Evolutionary conservation across 1,140 invertebrate genomes (phyloP).

Genomic region (Drosophila sp.): DNA sequence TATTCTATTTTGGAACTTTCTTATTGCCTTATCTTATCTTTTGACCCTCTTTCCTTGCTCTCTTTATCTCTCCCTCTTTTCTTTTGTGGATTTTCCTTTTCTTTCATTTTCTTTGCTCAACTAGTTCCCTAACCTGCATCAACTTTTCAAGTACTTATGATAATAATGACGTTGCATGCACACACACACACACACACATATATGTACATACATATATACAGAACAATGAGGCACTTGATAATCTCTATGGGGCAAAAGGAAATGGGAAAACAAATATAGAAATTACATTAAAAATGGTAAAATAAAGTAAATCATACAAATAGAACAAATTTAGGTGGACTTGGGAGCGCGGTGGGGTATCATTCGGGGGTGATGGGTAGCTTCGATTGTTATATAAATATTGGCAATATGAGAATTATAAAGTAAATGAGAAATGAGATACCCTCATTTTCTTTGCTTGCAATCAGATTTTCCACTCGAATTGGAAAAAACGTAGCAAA

Average conservation of each 20-base stretch:
- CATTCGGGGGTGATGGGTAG: no score
- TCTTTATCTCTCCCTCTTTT: conserved; percentile 2
- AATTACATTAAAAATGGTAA: conserved; percentile 19
- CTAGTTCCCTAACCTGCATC: conserved; percentile 66
- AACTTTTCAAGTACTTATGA: conserved; percentile 39
- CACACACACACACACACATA: conserved; percentile 9
- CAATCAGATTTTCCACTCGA: conserved; percentile 56
- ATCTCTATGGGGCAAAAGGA: conserved; percentile 26
- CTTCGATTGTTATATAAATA: conserved; percentile 6
- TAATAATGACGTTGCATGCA: conserved; percentile 41
- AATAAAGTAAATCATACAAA: conserved; percentile 18
- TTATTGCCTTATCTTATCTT: neutral
- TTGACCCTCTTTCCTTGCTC: neutral
- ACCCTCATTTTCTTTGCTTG: conserved; percentile 40
- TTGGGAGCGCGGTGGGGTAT: no score
- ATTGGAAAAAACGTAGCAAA: conserved; percentile 31
- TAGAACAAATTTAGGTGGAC: conserved; percentile 2
- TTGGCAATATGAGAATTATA: conserved; percentile 15
- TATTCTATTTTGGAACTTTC: neutral
- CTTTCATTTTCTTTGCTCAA: conserved; percentile 17
- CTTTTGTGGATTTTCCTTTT: conserved; percentile 1
- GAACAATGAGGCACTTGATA: conserved; percentile 55
- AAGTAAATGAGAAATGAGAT: conserved; percentile 11
- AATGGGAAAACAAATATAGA: conserved; percentile 30
- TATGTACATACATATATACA: conserved; percentile 11